Conservation (phyloP, 2,113 vertebrate species). For the Onychostruthus taczanowskii region DNA sequence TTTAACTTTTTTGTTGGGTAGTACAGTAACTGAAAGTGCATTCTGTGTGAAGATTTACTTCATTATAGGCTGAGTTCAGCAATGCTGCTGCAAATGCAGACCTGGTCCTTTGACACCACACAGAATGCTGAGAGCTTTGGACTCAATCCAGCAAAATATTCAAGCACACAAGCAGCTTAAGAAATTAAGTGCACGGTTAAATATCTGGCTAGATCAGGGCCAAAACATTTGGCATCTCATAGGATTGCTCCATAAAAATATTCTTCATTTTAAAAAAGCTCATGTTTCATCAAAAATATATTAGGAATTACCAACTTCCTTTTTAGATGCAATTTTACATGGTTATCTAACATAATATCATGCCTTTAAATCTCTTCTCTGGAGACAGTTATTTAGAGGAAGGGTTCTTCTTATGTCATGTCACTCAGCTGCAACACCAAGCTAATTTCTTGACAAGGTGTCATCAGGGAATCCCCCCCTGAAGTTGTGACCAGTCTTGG, state of each 20-base stretch:
- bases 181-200: slow-evolving; percentile 16
- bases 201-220: slow-evolving; percentile 13
- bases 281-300: background rate
- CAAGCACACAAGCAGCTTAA: slow-evolving; percentile 8
- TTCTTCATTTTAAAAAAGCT: background rate
- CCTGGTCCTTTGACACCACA: slow-evolving; percentile 9
- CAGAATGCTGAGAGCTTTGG: slow-evolving; percentile 2
- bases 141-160: slow-evolving; percentile 19
- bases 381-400: background rate
- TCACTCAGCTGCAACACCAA: background rate
- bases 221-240: slow-evolving; percentile 27
- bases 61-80: background rate
- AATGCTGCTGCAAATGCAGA: background rate
- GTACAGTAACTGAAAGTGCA: background rate
- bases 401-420: background rate
- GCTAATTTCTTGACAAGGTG: background rate
- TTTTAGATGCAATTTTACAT: background rate
- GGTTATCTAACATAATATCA: background rate
- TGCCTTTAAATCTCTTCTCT: background rate
- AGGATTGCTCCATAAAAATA: slow-evolving; percentile 27
- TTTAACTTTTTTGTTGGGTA: background rate
- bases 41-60: background rate
- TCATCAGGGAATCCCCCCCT: background rate
- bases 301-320: background rate
- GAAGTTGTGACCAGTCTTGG: background rate